These are phyloP conservation scores for Mythimna loreyi DNA, from an alignment of 2,888 invertebrate species.

Conservation along the genomic window DNA sequence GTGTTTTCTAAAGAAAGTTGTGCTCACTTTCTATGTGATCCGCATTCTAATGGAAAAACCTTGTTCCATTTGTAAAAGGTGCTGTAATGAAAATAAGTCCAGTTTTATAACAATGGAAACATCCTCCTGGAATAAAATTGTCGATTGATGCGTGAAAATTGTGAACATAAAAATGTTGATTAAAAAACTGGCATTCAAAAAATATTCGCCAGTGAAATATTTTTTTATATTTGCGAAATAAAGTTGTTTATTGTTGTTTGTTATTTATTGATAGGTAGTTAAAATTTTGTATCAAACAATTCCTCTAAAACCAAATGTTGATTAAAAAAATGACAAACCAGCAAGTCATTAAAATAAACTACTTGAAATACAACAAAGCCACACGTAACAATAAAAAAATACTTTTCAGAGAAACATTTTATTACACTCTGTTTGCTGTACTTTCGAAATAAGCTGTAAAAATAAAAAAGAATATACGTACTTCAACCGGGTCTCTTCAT, in stretches of 20 bases:
- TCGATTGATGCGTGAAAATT: neutral
- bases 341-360: neutral
- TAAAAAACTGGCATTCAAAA: neutral
- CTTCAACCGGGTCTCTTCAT: constrained; percentile 4
- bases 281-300: neutral
- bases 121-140: neutral
- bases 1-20: constrained; percentile 33
- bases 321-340: constrained; percentile 8
- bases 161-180: too few species aligned
- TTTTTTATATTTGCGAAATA: neutral
- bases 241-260: neutral
- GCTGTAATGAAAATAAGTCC: neutral
- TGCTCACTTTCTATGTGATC: constrained; percentile 16
- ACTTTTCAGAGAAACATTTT: constrained; percentile 18
- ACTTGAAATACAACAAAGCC: constrained; percentile 2
- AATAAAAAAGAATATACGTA: constrained; percentile 19
- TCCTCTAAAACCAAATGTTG: neutral
- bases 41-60: constrained; percentile 25
- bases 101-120: neutral
- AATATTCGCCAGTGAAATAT: neutral
- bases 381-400: constrained; percentile 21
- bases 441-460: constrained; percentile 37
- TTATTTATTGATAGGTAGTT: neutral
- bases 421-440: constrained; percentile 25
- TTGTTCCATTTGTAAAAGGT: neutral